These are phyloP conservation scores for Peribatodes rhomboidaria DNA, from an alignment of 2,888 invertebrate genomes.

Conservation along the genomic window DNA sequence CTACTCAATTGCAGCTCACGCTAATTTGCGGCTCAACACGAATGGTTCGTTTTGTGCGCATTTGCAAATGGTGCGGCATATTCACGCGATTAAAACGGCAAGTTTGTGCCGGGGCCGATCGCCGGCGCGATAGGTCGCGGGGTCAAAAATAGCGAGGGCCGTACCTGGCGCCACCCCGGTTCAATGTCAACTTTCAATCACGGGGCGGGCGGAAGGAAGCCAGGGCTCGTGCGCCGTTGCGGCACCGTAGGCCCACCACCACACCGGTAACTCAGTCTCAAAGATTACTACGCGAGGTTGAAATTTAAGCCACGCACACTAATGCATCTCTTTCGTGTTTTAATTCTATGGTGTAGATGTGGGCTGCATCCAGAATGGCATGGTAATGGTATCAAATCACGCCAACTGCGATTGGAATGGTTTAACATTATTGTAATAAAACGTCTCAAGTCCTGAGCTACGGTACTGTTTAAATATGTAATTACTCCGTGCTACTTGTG, in stretches of 20 bases:
- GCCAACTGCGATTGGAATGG: too few relatives aligned
- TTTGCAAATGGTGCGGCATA: slow-evolving; percentile 77
- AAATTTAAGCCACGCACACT: slow-evolving; percentile 8
- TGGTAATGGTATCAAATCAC: too few relatives aligned
- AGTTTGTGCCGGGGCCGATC: slow-evolving; percentile 82
- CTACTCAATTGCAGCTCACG: slow-evolving; percentile 63
- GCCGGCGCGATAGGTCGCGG: slow-evolving; percentile 82
- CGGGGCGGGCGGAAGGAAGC: slow-evolving; percentile 78
- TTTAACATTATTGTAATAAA: not conserved
- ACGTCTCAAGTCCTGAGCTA: not conserved
- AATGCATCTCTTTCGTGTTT: not conserved
- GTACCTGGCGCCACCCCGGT: slow-evolving; percentile 84
- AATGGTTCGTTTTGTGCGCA: slow-evolving; percentile 69
- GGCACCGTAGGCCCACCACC: slow-evolving; percentile 53
- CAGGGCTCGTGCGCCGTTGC: slow-evolving; percentile 73
- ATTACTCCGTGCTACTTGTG: slow-evolving; percentile 26
- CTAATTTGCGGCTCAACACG: slow-evolving; percentile 68
- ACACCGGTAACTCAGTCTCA: slow-evolving; percentile 14
- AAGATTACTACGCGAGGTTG: not conserved
- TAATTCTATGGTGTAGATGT: not conserved
- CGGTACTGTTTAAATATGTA: slow-evolving; percentile 10
- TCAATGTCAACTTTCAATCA: slow-evolving; percentile 86
- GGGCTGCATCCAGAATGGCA: not conserved
- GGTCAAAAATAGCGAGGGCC: slow-evolving; percentile 83
- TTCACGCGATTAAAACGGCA: slow-evolving; percentile 81